These are phyloP conservation scores for Hirtodrosophila cameraria DNA, from an alignment of 2,888 invertebrate genomes.

Conservation along the genomic window DNA sequence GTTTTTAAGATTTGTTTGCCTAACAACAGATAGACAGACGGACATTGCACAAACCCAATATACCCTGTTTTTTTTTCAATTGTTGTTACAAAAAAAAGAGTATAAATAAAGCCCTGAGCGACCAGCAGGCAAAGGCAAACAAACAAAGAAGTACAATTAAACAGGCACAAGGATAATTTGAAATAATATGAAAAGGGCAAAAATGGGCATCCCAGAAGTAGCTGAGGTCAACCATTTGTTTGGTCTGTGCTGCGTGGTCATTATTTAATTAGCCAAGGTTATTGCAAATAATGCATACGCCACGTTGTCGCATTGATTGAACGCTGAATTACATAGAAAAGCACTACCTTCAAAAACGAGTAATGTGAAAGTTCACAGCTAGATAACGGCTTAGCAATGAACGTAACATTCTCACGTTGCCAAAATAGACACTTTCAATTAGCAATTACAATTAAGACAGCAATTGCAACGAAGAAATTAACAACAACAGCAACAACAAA, in stretches of 20 bases:
- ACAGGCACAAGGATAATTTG: conserved; percentile 64
- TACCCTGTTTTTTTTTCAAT: too few relatives aligned
- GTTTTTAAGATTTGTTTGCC: too few relatives aligned
- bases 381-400: conserved; percentile 5
- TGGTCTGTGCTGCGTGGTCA: conserved; percentile 5
- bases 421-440: conserved; percentile 65
- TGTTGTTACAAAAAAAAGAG: too few relatives aligned
- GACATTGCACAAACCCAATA: too few relatives aligned
- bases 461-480: neutral
- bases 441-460: conserved; percentile 36
- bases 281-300: conserved; percentile 41
- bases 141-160: conserved; percentile 21
- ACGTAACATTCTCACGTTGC: neutral
- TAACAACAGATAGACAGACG: too few relatives aligned
- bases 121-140: conserved; percentile 13
- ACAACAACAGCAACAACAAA: conserved; percentile 15
- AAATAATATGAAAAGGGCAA: conserved; percentile 38
- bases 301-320: conserved; percentile 15
- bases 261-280: conserved; percentile 37
- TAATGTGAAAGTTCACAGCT: conserved; percentile 70
- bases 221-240: conserved; percentile 16
- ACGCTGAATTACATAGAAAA: neutral
- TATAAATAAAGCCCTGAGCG: conserved; percentile 32
- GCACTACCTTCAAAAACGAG: conserved; percentile 32
- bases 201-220: neutral